These are phyloP conservation scores for Raja brachyura DNA, from an alignment of 2,113 vertebrate genomes.

Conservation along the genomic window DNA sequence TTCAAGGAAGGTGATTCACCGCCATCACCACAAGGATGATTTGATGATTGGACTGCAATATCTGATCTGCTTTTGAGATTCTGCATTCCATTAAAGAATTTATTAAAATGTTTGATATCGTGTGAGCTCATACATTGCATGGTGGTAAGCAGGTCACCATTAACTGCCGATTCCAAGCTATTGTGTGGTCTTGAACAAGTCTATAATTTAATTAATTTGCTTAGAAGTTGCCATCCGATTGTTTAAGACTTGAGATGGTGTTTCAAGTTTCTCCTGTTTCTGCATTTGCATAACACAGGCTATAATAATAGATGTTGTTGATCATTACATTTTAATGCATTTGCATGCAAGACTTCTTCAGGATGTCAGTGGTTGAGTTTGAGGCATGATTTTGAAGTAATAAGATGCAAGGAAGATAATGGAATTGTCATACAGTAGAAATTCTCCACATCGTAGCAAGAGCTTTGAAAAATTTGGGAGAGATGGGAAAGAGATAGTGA, in stretches of 20 bases:
- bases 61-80: too few species aligned
- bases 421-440: not conserved
- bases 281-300: not conserved
- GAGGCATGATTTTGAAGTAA: not conserved
- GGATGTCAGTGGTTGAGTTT: not conserved
- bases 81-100: too few species aligned
- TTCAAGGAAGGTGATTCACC: too few species aligned
- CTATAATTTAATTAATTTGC: not conserved
- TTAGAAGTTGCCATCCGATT: not conserved
- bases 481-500: not conserved
- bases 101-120: too few species aligned
- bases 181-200: not conserved
- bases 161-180: not conserved
- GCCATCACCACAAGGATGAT: too few species aligned
- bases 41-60: too few species aligned
- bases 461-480: not conserved
- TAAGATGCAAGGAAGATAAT: not conserved
- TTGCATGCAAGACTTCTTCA: not conserved
- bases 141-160: too few species aligned
- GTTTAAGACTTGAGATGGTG: not conserved
- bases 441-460: not conserved
- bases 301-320: not conserved
- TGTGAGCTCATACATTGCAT: too few species aligned
- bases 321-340: not conserved
- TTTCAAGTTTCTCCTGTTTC: not conserved